Evolutionary conservation across 2,888 invertebrate species (phyloP), one percentile per base, ranked within the genome.

Genomic region (Ceramica pisi): DNA sequence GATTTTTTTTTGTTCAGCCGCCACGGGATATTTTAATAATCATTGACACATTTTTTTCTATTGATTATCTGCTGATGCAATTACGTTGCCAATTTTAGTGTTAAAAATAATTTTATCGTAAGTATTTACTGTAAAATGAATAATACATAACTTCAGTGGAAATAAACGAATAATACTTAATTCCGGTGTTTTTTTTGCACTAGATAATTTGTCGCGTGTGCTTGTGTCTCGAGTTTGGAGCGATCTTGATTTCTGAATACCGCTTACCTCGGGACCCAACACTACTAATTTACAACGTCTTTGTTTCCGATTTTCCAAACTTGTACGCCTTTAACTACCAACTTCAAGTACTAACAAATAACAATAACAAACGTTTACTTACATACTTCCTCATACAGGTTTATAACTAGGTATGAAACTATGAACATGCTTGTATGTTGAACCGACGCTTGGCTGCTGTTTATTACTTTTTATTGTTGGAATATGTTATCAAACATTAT

Each of bases 291-390:
- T 66, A 68, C 31, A 41, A 63, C 38, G 56, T 57, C 76, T 60
- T 76, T 80, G 72, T 81, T 72, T 72, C 38, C 50, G 23, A 71
- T 73, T 60, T 67, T 62, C 57, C 38, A 48, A 64, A 69, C 57
- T 38, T 67, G 16, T 67, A 50, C 48, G 3, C 35, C 48, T 65
- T 82, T 69, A 67, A 71, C 50, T 44, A 57, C 23, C 12, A 14
- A 41, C 67, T 55, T 23, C 26, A 21, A 16, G n/a, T 67, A 50
- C 46, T 38, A 78, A 50, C 55, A 61, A 56, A 50, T 78, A 74
- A 70, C 78, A 70, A 77, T 70, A 57, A 68, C n/a, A 69, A 55
- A 70, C 41, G 63, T 53, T 64, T 74, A 56, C 41, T 66, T 61
- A n/a, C 46, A 46, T 26, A 62, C 71, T 76, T 81, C 67, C 71